Evolutionary conservation across 1,140 invertebrate genomes (phyloP), one percentile per base, ranked within the genome.

Genomic region (Lasioglossum baleicum): DNA sequence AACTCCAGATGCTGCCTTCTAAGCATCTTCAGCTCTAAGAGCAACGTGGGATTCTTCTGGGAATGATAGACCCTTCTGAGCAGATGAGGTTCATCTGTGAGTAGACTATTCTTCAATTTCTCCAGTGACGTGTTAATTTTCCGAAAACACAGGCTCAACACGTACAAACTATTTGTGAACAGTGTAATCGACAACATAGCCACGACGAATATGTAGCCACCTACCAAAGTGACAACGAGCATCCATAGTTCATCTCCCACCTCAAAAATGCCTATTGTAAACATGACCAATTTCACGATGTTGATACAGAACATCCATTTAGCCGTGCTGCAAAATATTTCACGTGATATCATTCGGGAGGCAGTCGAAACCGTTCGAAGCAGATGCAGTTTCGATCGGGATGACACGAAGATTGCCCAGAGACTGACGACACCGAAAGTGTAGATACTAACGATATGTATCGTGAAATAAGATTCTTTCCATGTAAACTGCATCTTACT

Each of bases 51-150:
- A 88, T 92, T 91, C 4, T 84, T 81, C 17, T 88, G 83, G 15
- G 90, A 79, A 40, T 91, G 89, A 81, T 86, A 92, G n/a, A 86
- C 75, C 42, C 88, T 86, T 26, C 91, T 82, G 0, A 92, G 69
- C 8, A 92, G 76, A 75, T 92, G 90, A 6, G 88, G 81, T 40
- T 90, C 82, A 2, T 90, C 88, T 0, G 15, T 86, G 1, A 85
- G 7, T 3, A 90, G 56, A 26, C 20, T 81, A 0, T 75, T 13
- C 31, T 82, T 88, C 6, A 91, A 73, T 44, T 63, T 73, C 0
- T 61, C 26, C 0, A 92, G 26, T 44, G 89, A 88, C 0, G 81
- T 44, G 26, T 90, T 91, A 3, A 91, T 84, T 4, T 83, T 31
- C 3, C 86, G 63, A 44, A 92, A 92, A 26, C 89, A 90, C 6